Evolutionary conservation across 2,888 invertebrate genomes (phyloP).

Genomic region (Rugalucina vietnamica): DNA sequence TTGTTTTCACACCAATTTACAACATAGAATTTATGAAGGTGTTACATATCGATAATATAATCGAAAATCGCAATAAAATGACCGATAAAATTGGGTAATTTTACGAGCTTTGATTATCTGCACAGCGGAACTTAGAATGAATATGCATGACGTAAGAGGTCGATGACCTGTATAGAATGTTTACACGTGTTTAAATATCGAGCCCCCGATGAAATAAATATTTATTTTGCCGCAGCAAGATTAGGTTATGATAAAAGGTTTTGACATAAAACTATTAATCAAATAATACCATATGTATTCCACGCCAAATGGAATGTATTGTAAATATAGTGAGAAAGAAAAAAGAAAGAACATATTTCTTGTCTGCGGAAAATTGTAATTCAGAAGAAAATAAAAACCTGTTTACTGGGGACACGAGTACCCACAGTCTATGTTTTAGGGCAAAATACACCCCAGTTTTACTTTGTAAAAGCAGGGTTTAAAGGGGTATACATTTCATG

Average conservation of each 20-base stretch:
- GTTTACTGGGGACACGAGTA: too few species aligned
- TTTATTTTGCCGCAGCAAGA: not conserved
- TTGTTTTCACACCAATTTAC: not conserved
- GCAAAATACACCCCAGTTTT: too few species aligned
- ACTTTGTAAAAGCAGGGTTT: too few species aligned
- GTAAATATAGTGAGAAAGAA: too few species aligned
- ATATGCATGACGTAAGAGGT: not conserved
- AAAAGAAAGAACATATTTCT: too few species aligned
- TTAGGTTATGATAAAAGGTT: not conserved
- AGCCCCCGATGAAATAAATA: not conserved
- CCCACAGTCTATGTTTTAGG: too few species aligned
- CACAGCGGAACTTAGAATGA: not conserved
- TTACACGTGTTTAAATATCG: not conserved
- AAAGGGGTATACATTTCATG: too few species aligned
- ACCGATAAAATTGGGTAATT: not conserved
- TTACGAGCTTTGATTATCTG: not conserved
- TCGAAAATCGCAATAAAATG: not conserved
- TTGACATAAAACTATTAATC: not conserved
- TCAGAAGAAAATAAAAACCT: too few species aligned
- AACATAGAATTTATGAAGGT: not conserved
- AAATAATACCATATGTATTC: not conserved
- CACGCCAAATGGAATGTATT: too few species aligned
- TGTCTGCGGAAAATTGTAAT: too few species aligned
- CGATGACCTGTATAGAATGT: not conserved
- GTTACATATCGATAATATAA: constrained; percentile 1